Evolutionary conservation across 2,888 invertebrate genomes (phyloP).

Genomic region (Belgica antarctica): DNA sequence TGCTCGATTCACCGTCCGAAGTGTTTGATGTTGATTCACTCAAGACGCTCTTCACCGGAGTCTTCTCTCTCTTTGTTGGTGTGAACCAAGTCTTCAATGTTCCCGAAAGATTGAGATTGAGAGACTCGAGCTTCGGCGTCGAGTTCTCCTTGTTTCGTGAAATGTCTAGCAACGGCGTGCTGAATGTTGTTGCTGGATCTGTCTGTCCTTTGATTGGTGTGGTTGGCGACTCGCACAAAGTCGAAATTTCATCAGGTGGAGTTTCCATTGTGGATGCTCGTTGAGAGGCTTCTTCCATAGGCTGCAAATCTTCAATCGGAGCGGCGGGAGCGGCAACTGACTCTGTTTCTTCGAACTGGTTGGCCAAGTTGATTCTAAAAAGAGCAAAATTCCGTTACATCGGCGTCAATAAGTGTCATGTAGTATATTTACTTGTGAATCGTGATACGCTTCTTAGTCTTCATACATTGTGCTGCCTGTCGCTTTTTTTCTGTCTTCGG

Average conservation of each 20-base stretch:
- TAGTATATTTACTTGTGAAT: constrained; percentile 26
- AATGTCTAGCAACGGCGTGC: not conserved
- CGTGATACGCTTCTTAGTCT: constrained; percentile 20
- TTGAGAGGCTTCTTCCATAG: no score
- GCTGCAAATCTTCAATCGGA: no score
- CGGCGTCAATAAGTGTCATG: not conserved
- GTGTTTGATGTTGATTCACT: not conserved
- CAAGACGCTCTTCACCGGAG: not conserved
- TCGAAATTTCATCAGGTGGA: no score
- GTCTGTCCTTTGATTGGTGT: not conserved
- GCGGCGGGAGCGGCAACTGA: no score
- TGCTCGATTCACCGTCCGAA: not conserved
- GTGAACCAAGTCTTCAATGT: constrained; percentile 29
- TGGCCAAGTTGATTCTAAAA: not conserved
- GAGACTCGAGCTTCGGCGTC: not conserved
- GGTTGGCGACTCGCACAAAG: no score
- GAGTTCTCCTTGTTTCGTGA: constrained; percentile 27
- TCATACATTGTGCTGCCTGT: no score
- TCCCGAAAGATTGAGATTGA: constrained; percentile 27
- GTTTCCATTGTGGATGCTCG: no score
- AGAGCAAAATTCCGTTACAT: not conserved
- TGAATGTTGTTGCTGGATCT: not conserved
- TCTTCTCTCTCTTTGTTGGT: constrained; percentile 3
- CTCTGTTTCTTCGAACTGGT: not conserved
- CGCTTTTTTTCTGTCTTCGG: not conserved